These are phyloP conservation scores for Characodon lateralis DNA, from an alignment of 2,797 vertebrate genomes.

Conservation along the genomic window DNA sequence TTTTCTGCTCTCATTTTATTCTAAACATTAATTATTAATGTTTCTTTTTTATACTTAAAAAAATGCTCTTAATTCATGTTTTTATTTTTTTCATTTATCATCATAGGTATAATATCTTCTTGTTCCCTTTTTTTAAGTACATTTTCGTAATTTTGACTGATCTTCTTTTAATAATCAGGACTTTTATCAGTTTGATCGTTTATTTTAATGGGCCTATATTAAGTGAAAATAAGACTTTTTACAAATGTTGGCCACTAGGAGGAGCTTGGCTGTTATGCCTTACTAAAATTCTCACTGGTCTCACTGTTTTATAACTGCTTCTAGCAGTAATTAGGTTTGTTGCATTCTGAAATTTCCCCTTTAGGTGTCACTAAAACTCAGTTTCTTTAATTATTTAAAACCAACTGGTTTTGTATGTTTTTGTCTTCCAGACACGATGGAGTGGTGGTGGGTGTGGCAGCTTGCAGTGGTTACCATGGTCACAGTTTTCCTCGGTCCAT, in stretches of 20 bases:
- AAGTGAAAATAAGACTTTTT: not conserved
- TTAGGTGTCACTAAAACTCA: not conserved
- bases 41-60: not conserved
- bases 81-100: not conserved
- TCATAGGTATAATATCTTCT: not conserved
- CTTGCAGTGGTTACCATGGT: constrained; percentile 51
- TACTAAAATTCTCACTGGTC: no score
- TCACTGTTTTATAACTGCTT: no score
- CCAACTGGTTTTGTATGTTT: not conserved
- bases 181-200: no score
- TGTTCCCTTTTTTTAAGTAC: not conserved
- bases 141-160: not conserved
- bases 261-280: not conserved
- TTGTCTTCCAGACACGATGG: constrained; percentile 68
- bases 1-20: no score
- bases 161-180: no score
- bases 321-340: not conserved
- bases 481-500: constrained; percentile 40
- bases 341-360: not conserved
- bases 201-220: not conserved
- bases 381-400: not conserved
- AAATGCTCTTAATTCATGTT: not conserved
- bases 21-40: not conserved
- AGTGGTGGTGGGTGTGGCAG: constrained; percentile 58
- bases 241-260: not conserved